Base-by-base conservation (phyloP, 2,797 vertebrate genomes). In the Anas acuta region DNA sequence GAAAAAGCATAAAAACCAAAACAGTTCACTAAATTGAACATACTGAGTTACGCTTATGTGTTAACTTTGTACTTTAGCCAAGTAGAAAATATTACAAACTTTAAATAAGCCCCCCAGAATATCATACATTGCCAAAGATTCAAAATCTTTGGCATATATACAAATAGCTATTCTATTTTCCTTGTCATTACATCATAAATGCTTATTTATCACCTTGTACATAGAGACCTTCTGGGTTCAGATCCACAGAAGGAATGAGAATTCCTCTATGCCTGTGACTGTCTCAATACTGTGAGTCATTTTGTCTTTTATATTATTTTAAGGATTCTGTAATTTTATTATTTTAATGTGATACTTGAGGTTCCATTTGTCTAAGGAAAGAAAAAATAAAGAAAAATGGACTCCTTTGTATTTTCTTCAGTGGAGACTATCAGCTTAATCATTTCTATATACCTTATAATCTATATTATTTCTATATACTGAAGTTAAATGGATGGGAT, bases 401-500 rank as follows among this genome's bases (percentile, higher is more conserved):
- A 3, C 2, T 60, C 5, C 10, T 35, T n/a, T 65, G 5, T n/a
- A 70, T 22, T 56, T 92, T 25, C 11, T 25, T 32, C 13, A 3
- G 8, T 65, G 22, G 13, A 71, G 11, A 6, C 2, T 77, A 13
- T 26, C 3, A 69, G 26, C 78, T 93, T 70, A 78, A 30, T 25
- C 11, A 70, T 71, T 84, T 86, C 2, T 92, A 6, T 47, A 7
- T 39, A 28, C 5, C 8, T 8, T 61, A 64, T 16, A 30, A 7
- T 43, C 19, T 21, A 57, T 28, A 8, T 1, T 35, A n/a, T 82
- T 87, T 91, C 7, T 92, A 33, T 51, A 9, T 41, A 70, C 5
- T 26, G 66, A 93, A 87, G 15, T 76, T 79, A 79, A 94, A 91
- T 88, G 17, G 92, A 92, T 90, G n/a, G 47, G 6, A 64, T 89